Base-by-base conservation (phyloP, 2,888 invertebrate genomes). In the Chironomus riparius region DNA sequence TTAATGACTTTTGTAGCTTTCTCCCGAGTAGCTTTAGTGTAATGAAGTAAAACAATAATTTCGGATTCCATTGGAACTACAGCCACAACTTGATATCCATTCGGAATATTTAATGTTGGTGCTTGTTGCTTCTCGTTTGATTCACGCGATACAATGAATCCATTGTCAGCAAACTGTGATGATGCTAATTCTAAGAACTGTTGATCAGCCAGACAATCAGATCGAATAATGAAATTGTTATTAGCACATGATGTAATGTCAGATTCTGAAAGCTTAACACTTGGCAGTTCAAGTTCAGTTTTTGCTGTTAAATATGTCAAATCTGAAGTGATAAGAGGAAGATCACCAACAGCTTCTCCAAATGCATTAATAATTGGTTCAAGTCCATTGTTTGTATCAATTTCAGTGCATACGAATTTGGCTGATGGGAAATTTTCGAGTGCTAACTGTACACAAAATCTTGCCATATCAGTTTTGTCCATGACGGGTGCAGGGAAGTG, bases 301-400 rank as follows among this genome's bases (percentile, higher is more conserved):
- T 80, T 79, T 21, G 70, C 1, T 0, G 72, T 0, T 3, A 90
- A 81, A 0, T 92, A 82, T 72, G 86, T 83, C 0, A 90, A 84
- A 70, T 91, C 90, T 0, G 91, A 88, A 79, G 91, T 90, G 3
- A 92, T 86, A 12, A 91, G 81, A 0, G 92, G 92, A 56, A 91
- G 81, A 79, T 93, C 90, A 70, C 87, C 88, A 0, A 93, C 84
- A 0, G 88, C 83, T 2, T 89, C 86, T 7, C 85, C 82, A 6
- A 93, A 85, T 12, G 84, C 78, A 2, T 87, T 86, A 0, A 89
- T 83, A 0, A 90, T 78, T 0, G 88, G 86, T 76, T 84, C 80
- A 61, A 85, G 83, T 6, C 82, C 83, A 72, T 86, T 85, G 4
- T 81, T 82, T 62, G 87, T 85, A 78, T 87, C 87, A 69, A 87